Conservation (phyloP, 2,113 vertebrate genomes). For the Festucalex cinctus region DNA sequence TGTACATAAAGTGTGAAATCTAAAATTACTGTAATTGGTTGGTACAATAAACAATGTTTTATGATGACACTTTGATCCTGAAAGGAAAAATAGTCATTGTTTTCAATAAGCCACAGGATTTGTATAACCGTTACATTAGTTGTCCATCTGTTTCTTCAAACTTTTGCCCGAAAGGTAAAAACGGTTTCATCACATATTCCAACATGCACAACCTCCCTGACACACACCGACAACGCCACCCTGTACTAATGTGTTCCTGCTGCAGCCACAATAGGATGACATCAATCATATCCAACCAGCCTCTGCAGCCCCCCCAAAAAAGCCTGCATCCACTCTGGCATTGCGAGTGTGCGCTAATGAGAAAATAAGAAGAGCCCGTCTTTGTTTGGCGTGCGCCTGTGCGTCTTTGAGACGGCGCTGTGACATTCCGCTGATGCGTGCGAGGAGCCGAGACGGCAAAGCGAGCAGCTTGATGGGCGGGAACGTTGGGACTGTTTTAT, state of each 20-base stretch:
- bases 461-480: slow-evolving; percentile 17
- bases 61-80: too few species aligned
- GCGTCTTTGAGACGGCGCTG: slow-evolving; percentile 37
- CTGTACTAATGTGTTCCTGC: slow-evolving; percentile 43
- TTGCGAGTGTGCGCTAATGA: slow-evolving; percentile 56
- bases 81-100: not conserved
- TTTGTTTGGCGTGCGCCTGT: slow-evolving; percentile 15
- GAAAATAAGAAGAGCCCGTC: slow-evolving; percentile 34
- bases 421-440: slow-evolving; percentile 57
- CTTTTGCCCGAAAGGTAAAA: slow-evolving; percentile 1
- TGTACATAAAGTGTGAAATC: too few species aligned
- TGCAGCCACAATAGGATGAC: slow-evolving; percentile 31
- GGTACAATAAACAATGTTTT: too few species aligned
- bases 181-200: not conserved
- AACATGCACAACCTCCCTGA: not conserved
- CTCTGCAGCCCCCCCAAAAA: not conserved
- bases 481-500: not conserved
- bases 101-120: not conserved
- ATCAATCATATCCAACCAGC: slow-evolving; percentile 35
- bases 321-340: slow-evolving; percentile 21
- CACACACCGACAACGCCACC: slow-evolving; percentile 31
- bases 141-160: not conserved
- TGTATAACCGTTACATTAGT: not conserved
- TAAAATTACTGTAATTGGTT: not conserved
- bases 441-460: slow-evolving; percentile 57